Evolutionary conservation across 2,113 vertebrate species (phyloP).

Genomic region (Thunnus thynnus): DNA sequence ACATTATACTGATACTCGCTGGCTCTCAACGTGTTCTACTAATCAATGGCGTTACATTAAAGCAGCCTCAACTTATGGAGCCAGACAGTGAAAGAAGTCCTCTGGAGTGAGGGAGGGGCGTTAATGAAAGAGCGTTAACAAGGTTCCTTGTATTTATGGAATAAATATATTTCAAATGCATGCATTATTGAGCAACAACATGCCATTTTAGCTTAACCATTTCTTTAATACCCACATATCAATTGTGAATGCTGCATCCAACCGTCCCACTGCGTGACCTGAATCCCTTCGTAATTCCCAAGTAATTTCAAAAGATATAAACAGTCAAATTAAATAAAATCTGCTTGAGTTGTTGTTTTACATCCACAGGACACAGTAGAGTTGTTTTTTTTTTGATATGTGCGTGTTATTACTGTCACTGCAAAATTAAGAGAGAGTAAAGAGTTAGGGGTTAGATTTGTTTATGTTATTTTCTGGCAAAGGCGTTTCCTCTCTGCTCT

Average conservation of each 20-base stretch:
- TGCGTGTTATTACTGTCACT: neutral
- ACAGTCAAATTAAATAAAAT: too few species aligned
- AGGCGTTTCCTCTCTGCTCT: conserved; percentile 43
- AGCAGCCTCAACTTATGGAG: conserved; percentile 57
- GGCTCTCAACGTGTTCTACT: conserved; percentile 29
- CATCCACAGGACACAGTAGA: too few species aligned
- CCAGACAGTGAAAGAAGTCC: conserved; percentile 36
- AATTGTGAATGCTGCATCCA: too few species aligned
- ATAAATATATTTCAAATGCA: neutral
- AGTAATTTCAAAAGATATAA: too few species aligned
- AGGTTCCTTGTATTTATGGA: neutral
- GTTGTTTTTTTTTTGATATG: too few species aligned
- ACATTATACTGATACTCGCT: conserved; percentile 45
- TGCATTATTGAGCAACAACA: neutral
- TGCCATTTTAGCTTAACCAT: neutral
- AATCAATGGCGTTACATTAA: conserved; percentile 56
- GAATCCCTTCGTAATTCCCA: too few species aligned
- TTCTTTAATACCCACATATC: neutral
- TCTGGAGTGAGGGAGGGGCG: conserved; percentile 31
- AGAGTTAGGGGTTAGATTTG: conserved; percentile 5
- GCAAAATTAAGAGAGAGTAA: neutral
- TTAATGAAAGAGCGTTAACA: conserved; percentile 35
- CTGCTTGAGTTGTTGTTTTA: neutral
- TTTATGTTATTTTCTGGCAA: conserved; percentile 14
- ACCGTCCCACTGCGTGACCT: too few species aligned